Percentiles rank a stretch among this genome's conserved stretches.
Evolutionary conservation across 2,888 invertebrate species (phyloP).

Genomic region (Halictus quadricinctus): DNA sequence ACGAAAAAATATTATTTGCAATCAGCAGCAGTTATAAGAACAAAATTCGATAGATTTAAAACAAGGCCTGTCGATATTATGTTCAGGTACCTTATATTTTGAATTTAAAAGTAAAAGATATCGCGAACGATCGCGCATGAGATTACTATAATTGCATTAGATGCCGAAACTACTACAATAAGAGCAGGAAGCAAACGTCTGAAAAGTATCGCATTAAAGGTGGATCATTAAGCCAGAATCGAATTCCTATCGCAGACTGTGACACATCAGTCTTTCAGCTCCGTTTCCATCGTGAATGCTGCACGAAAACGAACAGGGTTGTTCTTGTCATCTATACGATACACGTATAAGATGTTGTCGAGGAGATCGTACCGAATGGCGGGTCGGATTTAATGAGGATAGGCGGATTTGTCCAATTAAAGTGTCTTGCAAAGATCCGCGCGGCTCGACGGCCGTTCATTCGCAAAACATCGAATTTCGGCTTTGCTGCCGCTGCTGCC

Average conservation of each 20-base stretch:
- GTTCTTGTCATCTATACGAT: constrained; percentile 70
- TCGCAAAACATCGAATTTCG: constrained; percentile 78
- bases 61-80: not conserved
- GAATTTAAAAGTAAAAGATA: not conserved
- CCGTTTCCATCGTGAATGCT: constrained; percentile 71
- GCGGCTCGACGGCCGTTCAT: constrained; percentile 73
- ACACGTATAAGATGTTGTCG: constrained; percentile 52
- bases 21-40: not conserved
- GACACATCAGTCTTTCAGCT: constrained; percentile 71
- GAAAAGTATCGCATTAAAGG: not conserved
- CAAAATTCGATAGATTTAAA: not conserved
- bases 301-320: constrained; percentile 74
- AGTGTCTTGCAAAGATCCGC: constrained; percentile 82
- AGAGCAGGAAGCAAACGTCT: not conserved
- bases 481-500: constrained; percentile 62
- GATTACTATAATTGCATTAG: not conserved
- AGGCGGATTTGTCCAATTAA: constrained; percentile 83
- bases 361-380: constrained; percentile 63
- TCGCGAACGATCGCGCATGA: not conserved
- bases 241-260: constrained; percentile 20
- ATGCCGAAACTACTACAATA: not conserved
- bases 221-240: constrained; percentile 36
- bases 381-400: constrained; percentile 82
- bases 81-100: not conserved
- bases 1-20: not conserved